Evolutionary conservation across 2,113 vertebrate species (phyloP).

Genomic region (Heptranchias perlo): DNA sequence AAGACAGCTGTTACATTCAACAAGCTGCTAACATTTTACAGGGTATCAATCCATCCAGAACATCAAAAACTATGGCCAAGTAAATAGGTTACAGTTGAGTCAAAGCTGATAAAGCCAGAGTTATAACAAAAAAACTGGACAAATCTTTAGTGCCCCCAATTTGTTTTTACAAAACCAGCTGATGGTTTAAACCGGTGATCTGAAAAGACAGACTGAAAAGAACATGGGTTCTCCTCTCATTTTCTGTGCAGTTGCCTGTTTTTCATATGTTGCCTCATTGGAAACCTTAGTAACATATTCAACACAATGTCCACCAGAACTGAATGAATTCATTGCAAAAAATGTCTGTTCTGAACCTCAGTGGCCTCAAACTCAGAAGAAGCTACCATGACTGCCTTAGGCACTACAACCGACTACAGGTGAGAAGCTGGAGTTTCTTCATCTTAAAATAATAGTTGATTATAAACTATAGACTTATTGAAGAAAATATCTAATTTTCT

Average conservation of each 20-base stretch:
- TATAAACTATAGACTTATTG: not conserved
- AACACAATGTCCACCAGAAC: not conserved
- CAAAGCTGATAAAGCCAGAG: slow-evolving; percentile 2
- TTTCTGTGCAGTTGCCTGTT: not conserved
- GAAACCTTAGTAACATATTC: not conserved
- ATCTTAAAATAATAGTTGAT: not conserved
- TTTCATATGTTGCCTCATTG: not conserved
- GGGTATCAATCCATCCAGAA: not conserved
- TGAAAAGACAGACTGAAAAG: not conserved
- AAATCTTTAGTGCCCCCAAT: too few species aligned
- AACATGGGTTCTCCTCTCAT: not conserved
- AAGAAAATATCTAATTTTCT: not conserved
- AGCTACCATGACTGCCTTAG: not conserved
- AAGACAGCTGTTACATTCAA: not conserved
- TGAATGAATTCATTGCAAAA: not conserved
- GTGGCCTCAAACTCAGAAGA: not conserved
- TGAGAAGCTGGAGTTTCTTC: not conserved
- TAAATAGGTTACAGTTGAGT: not conserved
- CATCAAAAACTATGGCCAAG: not conserved
- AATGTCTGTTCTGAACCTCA: slow-evolving; percentile 25
- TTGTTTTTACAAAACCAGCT: not conserved
- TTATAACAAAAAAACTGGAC: not conserved
- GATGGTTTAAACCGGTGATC: not conserved
- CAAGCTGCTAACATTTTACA: not conserved
- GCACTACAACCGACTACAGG: not conserved